phyloP scores from a whole-genome alignment of 2,888 invertebrate genomes.

The Mylabris sibirica region DNA sequence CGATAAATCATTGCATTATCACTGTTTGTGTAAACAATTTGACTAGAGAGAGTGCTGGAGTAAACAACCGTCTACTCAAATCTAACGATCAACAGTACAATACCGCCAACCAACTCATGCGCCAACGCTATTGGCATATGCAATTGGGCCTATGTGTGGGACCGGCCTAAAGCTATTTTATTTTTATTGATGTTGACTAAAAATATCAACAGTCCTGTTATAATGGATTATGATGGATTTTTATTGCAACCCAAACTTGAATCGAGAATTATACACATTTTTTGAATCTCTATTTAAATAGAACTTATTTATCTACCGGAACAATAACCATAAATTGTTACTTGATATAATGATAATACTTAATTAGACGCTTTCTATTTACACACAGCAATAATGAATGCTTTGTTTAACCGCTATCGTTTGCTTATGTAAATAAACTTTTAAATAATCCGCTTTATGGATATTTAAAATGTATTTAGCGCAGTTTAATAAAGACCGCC shows the following conservation, averaged over 20 bases:
- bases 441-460: background rate
- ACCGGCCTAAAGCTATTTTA: background rate
- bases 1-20: too few species aligned
- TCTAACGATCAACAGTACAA: too few species aligned
- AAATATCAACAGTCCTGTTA: background rate
- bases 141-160: too few species aligned
- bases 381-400: background rate
- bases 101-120: too few species aligned
- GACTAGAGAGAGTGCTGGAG: too few species aligned
- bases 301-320: background rate
- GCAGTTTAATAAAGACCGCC: background rate
- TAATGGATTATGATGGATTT: background rate
- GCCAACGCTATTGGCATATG: too few species aligned
- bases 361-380: background rate
- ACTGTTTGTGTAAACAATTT: too few species aligned
- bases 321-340: background rate
- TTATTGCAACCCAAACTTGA: background rate
- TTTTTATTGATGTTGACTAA: background rate
- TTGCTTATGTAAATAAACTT: conserved; percentile 1
- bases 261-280: background rate
- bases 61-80: too few species aligned
- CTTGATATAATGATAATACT: background rate
- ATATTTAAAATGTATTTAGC: background rate
- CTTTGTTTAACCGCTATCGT: background rate
- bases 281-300: background rate